These are phyloP conservation scores for Cinclus mexicanus DNA, from an alignment of 2,113 vertebrate genomes.

Conservation along the genomic window DNA sequence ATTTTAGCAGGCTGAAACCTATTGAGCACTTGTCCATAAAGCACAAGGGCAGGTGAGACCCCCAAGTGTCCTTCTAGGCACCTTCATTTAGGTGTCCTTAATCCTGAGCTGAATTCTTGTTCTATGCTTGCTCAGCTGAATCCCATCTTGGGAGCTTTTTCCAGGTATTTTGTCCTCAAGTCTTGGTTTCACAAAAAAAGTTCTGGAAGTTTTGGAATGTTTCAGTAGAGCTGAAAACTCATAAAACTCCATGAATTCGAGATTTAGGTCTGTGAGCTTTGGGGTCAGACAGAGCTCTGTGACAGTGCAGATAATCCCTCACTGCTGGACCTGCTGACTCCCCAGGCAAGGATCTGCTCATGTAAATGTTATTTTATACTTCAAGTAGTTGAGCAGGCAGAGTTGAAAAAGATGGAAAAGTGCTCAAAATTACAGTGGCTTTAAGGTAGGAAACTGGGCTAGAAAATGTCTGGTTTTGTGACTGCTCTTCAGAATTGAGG, in stretches of 20 bases:
- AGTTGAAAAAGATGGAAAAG: background rate
- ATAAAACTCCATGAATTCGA: background rate
- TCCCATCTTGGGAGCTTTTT: background rate
- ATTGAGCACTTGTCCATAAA: background rate
- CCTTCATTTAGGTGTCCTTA: background rate
- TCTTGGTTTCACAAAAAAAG: background rate
- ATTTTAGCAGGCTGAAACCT: background rate
- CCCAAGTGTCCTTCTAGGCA: background rate
- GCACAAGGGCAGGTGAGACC: background rate
- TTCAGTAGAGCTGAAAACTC: background rate
- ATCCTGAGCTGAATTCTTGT: background rate
- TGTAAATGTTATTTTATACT: background rate
- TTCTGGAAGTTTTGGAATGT: background rate
- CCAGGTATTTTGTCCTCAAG: background rate
- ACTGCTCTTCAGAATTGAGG: background rate
- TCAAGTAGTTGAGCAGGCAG: background rate
- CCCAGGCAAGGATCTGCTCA: background rate
- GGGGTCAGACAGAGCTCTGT: background rate
- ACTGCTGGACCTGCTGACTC: background rate
- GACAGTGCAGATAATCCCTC: background rate
- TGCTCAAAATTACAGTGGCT: background rate
- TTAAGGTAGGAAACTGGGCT: background rate
- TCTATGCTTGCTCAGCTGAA: background rate
- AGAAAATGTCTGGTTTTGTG: background rate
- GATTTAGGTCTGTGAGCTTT: background rate